These are phyloP conservation scores for Chaetophractus vellerosus DNA, from an alignment of 2,797 vertebrate genomes.

Conservation along the genomic window DNA sequence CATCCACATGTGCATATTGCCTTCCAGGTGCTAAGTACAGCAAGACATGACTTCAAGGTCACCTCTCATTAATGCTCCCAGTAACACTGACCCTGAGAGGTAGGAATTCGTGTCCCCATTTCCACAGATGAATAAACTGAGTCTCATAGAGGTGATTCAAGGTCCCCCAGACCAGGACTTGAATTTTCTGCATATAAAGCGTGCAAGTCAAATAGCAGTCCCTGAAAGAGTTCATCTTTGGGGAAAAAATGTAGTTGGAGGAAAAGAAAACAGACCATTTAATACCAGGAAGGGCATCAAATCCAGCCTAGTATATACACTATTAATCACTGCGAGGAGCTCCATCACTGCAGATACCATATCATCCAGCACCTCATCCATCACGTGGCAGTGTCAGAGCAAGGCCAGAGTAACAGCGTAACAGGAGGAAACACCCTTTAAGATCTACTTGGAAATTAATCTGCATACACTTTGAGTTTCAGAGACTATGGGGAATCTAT, in stretches of 20 bases:
- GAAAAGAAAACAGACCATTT: constrained; percentile 78
- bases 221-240: not conserved
- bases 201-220: not conserved
- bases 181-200: not conserved
- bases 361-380: constrained; percentile 47
- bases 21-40: not conserved
- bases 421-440: not conserved
- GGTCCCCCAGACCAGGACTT: not conserved
- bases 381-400: not conserved
- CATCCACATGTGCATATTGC: not conserved
- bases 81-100: not conserved
- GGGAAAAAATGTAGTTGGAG: constrained; percentile 62
- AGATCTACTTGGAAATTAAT: constrained; percentile 74
- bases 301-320: constrained; percentile 65
- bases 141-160: not conserved
- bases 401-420: not conserved
- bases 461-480: constrained; percentile 54
- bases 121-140: constrained; percentile 45
- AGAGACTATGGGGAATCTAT: not conserved
- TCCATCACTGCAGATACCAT: not conserved
- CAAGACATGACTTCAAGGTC: not conserved
- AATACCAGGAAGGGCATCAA: constrained; percentile 66
- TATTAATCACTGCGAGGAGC: constrained; percentile 73
- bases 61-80: not conserved
- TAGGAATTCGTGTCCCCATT: not conserved